Evolutionary conservation across 53 echinoderm and acorn worm genomes (phyloP).

Genomic region (Crossaster papposus): DNA sequence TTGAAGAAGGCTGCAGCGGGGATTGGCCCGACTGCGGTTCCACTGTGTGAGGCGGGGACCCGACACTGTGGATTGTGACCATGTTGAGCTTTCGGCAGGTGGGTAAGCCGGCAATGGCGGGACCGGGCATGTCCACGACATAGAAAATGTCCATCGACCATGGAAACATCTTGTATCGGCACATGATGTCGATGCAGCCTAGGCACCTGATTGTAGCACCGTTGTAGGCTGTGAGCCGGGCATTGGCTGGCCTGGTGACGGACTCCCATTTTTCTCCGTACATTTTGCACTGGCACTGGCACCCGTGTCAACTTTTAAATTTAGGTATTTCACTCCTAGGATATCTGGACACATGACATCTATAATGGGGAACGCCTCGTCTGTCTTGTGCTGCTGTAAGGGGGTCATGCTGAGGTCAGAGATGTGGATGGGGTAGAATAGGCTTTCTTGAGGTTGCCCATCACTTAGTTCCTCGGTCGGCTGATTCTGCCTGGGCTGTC

Average conservation of each 20-base stretch:
- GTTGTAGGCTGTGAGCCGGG: slow-evolving; percentile 62
- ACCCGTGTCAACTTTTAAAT: slow-evolving; percentile 62
- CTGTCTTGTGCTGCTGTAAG: background rate
- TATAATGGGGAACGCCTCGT: slow-evolving; percentile 52
- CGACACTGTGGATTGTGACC: slow-evolving; percentile 58
- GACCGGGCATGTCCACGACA: slow-evolving; percentile 66
- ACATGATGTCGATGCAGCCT: slow-evolving; percentile 58
- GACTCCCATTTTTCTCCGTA: slow-evolving; percentile 49
- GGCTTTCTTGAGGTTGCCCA: background rate
- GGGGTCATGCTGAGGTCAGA: slow-evolving; percentile 30
- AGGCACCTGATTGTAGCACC: slow-evolving; percentile 63
- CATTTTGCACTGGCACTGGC: slow-evolving; percentile 68
- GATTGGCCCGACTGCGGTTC: too few species aligned
- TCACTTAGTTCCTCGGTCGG: too few species aligned
- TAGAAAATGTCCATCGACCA: slow-evolving; percentile 60
- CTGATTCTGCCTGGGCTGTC: slow-evolving; percentile 18
- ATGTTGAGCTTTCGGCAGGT: slow-evolving; percentile 31
- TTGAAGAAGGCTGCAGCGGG: background rate
- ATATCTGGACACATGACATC: slow-evolving; percentile 52
- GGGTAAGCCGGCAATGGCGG: slow-evolving; percentile 61
- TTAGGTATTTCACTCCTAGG: slow-evolving; percentile 40
- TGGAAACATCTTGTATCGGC: slow-evolving; percentile 42
- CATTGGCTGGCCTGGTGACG: background rate
- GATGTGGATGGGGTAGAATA: slow-evolving; percentile 40
- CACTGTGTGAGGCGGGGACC: background rate